Base-by-base conservation (phyloP, 2,797 vertebrate genomes). In the Apodemus agrarius region DNA sequence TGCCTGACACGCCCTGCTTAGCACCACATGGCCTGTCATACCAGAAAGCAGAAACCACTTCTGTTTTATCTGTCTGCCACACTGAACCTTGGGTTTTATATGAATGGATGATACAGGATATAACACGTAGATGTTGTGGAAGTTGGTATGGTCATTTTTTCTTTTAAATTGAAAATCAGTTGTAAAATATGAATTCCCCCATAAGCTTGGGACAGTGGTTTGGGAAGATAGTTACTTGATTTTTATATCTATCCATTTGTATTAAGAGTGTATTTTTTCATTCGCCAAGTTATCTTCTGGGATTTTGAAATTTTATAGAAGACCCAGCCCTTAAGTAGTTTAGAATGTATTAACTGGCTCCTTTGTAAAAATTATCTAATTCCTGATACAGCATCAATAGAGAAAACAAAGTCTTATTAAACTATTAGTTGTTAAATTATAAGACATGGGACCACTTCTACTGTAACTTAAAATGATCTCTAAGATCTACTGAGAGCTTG, bases 371-470 rank as follows among this genome's bases (percentile, higher is more conserved):
- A 49, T 88, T 92, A 79, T 90, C 37, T 93, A 94, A 97, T 92
- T 90, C 46, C 14, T 95, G 54, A 92, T 95, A 88, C 31, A 92
- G 89, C 3, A 81, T 31, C 54, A 91, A 91, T 16, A 89, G 69
- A 96, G 57, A 95, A 96, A 96, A 82, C 79, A 93, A 89, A 78
- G 49, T 93, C 75, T 95, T 95, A 82, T 86, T 93, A 94, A 98
- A 95, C 59, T 79, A 94, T 75, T 94, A 94, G 89, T 94, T 94
- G 72, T 31, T 87, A 93, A 80, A 87, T 94, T 95, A 61, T 21
- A 95, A 87, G 90, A 81, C 81, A 81, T 17, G 9, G 88, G n/a
- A 26, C 9, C 34, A 90, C n/a, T 88, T 95, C 24, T 81, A 74
- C 0, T 40, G 8, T 17, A 89, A 91, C 94, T 93, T 96, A 93